These are phyloP conservation scores for Lomographa bimaculata DNA, from an alignment of 2,888 invertebrate species.

Conservation along the genomic window DNA sequence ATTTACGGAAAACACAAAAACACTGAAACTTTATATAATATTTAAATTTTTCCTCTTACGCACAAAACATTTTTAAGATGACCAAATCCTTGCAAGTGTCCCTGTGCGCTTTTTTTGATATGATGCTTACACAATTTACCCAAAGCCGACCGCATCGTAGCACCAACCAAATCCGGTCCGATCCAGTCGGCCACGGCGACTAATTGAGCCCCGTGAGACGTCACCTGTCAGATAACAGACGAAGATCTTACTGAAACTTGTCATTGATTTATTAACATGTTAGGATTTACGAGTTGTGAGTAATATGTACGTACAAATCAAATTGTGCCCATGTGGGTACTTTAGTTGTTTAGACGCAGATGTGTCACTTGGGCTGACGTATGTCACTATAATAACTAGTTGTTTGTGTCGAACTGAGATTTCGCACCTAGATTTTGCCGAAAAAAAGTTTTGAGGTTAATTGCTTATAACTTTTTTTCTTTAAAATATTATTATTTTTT, in stretches of 20 bases:
- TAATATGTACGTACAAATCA: neutral
- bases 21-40: no score
- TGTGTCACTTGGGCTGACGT: no score
- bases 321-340: neutral
- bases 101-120: constrained; percentile 6
- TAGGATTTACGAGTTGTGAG: constrained; percentile 20
- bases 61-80: constrained; percentile 5
- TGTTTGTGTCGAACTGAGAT: no score
- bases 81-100: constrained; percentile 6
- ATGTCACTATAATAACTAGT: no score
- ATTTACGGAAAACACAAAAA: no score
- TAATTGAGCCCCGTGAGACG: constrained; percentile 42
- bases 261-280: constrained; percentile 34
- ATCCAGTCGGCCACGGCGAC: constrained; percentile 23
- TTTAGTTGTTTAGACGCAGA: no score
- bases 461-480: no score
- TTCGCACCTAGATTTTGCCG: no score
- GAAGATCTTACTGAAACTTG: constrained; percentile 26
- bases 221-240: constrained; percentile 41
- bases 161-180: constrained; percentile 17
- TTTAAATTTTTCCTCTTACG: no score
- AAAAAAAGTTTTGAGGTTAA: no score
- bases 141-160: constrained; percentile 4
- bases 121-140: constrained; percentile 8
- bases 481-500: no score